Base-by-base conservation (phyloP, 1,140 invertebrate genomes). In the Augochlora pura region DNA sequence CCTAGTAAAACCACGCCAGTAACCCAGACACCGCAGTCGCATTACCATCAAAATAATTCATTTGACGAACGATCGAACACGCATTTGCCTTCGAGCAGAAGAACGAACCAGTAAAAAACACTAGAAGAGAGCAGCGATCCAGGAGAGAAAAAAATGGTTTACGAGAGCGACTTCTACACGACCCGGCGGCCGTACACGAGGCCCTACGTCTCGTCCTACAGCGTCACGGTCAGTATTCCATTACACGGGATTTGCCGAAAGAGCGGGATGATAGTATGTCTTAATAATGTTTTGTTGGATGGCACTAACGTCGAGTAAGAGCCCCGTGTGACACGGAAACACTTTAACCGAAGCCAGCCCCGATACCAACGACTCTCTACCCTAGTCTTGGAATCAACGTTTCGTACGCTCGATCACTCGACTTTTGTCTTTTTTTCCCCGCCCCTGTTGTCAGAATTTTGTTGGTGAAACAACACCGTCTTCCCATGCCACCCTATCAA, bases 121-220 rank as follows among this genome's bases (percentile, higher is more conserved):
- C 10, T 3, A 46, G 42, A 42, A 42, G 60, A 69, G 59, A 82
- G 49, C 10, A 77, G 85, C 88, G 90, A 93, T 95, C 91, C 10
- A 2, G 10, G 42, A 46, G 10, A 46, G 42, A n/a, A 12, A 8
- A 42, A 46, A 46, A 97, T 97, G 96, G 96, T 97, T 94, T 97
- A 97, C 96, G 96, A 97, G 94, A 96, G 96, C 94, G 96, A 97
- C 93, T 97, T 97, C 93, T 97, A 97, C 93, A 97, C 96, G 87
- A 97, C 96, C 91, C 95, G 96, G 93, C 95, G 96, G 93, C 96
- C 96, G 69, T 96, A 96, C 91, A 94, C 95, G 88, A 93, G 96
- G 90, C 96, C 96, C 77, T 93, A 94, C 85, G 94, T 95, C 87
- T 95, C 95, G 88, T 96, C 96, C 89, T 97, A 96, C 92, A 94